Evolutionary conservation across 1,140 invertebrate species (phyloP).

Genomic region (Zaprionus nigranus): DNA sequence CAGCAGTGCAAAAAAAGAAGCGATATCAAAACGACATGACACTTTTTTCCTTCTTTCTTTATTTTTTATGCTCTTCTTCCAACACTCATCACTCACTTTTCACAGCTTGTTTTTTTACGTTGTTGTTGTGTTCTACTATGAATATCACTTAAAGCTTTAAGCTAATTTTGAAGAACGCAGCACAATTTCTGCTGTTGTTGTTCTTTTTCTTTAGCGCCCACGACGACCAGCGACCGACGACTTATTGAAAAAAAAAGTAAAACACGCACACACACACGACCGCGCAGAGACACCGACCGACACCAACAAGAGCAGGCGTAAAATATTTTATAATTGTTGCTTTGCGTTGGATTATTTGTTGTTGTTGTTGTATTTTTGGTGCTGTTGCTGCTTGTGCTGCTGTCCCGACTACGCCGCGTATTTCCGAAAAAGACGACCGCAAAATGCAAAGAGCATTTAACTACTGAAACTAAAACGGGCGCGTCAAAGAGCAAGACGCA

Average conservation of each 20-base stretch:
- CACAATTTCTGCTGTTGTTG: slow-evolving; percentile 33
- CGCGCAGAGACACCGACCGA: slow-evolving; percentile 26
- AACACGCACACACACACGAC: slow-evolving; percentile 30
- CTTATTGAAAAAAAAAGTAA: slow-evolving; percentile 49
- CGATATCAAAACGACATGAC: slow-evolving; percentile 21
- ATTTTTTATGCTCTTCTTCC: slow-evolving; percentile 22
- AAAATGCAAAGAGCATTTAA: slow-evolving; percentile 78
- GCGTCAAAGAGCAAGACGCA: slow-evolving; percentile 51
- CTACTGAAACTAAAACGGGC: slow-evolving; percentile 63
- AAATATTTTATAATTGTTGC: slow-evolving; percentile 65
- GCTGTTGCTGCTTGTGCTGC: slow-evolving; percentile 31
- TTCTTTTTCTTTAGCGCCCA: slow-evolving; percentile 38
- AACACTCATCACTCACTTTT: slow-evolving; percentile 44
- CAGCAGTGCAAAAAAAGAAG: slow-evolving; percentile 15
- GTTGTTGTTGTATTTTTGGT: slow-evolving; percentile 21
- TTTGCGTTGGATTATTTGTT: slow-evolving; percentile 37
- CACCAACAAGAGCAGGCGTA: slow-evolving; percentile 46
- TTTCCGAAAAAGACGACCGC: slow-evolving; percentile 76
- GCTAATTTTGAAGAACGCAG: slow-evolving; percentile 32
- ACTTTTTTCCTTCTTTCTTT: slow-evolving; percentile 28
- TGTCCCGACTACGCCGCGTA: slow-evolving; percentile 67
- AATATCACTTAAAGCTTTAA: slow-evolving; percentile 47
- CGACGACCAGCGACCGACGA: slow-evolving; percentile 54
- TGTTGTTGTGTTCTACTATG: slow-evolving; percentile 38
- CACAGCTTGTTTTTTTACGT: slow-evolving; percentile 32